Evolutionary conservation across 2,888 invertebrate genomes (phyloP), one percentile per base, ranked within the genome.

Genomic region (Sarcophaga subvicina): DNA sequence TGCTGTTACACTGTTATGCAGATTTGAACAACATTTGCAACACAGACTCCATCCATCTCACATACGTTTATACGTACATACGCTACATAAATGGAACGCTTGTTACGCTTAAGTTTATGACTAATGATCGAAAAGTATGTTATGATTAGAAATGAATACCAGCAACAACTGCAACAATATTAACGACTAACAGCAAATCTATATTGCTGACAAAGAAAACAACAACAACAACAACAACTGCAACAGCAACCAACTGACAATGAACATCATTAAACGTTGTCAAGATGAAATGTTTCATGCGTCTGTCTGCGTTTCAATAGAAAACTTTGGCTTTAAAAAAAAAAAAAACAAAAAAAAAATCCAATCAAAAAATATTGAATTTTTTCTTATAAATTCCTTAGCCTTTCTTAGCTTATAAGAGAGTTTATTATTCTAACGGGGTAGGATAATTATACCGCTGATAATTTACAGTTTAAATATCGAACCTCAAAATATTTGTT

Each of bases 41-140:
- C 67, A 77, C 37, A 37, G 37, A 37, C 37, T 37, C 10, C 37
- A 37, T 37, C 6, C 37, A 37, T 37, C 37, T 37, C 37, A 37
- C 37, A 37, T 37, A 27, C 37, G 6, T 37, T 8, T 6, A 37
- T 37, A 59, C 72, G 60, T 70, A 66, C 22, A 69, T 70, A n/a
- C 64, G 59, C 37, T 8, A 37, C 37, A 37, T 8, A 37, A 37
- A 37, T 37, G 37, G 37, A 54, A 54, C 54, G 17, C 14, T 70
- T 86, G 80, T 83, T 87, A 81, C 76, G 75, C 82, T 87, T 87
- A 87, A 82, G 87, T 84, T 84, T 81, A 87, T 87, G 87, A 87
- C 87, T 87, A 84, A 87, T 87, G 87, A 87, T 87, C 81, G 75
- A 66, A 75, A 84, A 87, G 83, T 87, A 79, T 84, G 84, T 84